phyloP scores from a whole-genome alignment of 2,888 invertebrate species.

The Galerucella calmariensis region DNA sequence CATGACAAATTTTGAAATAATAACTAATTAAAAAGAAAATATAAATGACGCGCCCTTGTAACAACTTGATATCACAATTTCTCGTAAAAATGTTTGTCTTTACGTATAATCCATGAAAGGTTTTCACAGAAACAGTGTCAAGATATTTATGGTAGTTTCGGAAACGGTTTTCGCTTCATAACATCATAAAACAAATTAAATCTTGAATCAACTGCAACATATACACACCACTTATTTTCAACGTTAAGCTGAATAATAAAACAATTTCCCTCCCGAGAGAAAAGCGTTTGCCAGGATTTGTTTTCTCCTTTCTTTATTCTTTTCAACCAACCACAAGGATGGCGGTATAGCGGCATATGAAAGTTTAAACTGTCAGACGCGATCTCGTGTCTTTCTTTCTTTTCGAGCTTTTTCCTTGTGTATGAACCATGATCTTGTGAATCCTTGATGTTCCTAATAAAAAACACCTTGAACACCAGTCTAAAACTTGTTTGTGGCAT shows the following conservation, averaged over 20 bases:
- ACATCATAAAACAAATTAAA: constrained; percentile 12
- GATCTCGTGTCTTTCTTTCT: not conserved
- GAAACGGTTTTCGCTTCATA: not conserved
- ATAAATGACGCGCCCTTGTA: too few species aligned
- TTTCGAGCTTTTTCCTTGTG: constrained; percentile 12
- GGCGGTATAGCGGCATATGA: constrained; percentile 35
- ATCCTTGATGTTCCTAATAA: constrained; percentile 28
- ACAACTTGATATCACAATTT: too few species aligned
- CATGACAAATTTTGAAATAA: too few species aligned
- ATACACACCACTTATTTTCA: constrained; percentile 13
- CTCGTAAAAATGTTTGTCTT: too few species aligned
- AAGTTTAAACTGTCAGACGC: constrained; percentile 33
- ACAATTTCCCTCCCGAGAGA: constrained; percentile 23
- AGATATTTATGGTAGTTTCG: not conserved
- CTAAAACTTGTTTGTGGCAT: constrained; percentile 12
- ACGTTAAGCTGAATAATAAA: constrained; percentile 39
- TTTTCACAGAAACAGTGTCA: too few species aligned
- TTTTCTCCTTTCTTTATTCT: constrained; percentile 19
- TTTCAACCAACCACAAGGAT: constrained; percentile 23
- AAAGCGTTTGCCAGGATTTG: constrained; percentile 34
- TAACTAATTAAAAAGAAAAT: too few species aligned
- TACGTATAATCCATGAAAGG: too few species aligned
- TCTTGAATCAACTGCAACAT: constrained; percentile 12
- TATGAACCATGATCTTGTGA: constrained; percentile 23
- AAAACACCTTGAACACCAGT: constrained; percentile 13